Evolutionary conservation across 2,888 invertebrate genomes (phyloP).

Genomic region (Orgyia antiqua): DNA sequence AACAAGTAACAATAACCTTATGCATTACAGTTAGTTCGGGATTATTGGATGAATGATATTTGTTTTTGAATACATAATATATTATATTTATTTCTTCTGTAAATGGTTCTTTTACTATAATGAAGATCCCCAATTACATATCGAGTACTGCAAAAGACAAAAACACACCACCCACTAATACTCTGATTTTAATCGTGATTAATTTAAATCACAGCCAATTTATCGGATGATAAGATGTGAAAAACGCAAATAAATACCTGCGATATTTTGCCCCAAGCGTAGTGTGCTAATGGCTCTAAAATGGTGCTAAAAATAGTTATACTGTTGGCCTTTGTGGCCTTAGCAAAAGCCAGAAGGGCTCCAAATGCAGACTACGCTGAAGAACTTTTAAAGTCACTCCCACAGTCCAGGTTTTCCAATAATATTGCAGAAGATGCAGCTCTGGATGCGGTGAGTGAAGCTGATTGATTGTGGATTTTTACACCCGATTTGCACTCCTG

Average conservation of each 20-base stretch:
- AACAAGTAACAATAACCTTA: too few relatives aligned
- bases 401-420: constrained; percentile 27
- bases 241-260: constrained; percentile 17
- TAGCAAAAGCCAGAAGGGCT: constrained; percentile 30
- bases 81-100: too few relatives aligned
- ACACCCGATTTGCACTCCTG: too few relatives aligned
- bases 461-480: too few relatives aligned
- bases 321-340: constrained; percentile 23
- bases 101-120: too few relatives aligned
- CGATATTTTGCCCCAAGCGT: not conserved
- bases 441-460: constrained; percentile 46
- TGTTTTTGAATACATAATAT: too few relatives aligned
- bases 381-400: constrained; percentile 18
- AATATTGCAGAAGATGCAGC: constrained; percentile 39
- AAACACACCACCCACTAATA: too few relatives aligned
- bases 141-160: not conserved
- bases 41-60: too few relatives aligned
- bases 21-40: too few relatives aligned
- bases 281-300: constrained; percentile 15
- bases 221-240: constrained; percentile 11
- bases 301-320: constrained; percentile 30
- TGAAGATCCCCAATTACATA: not conserved
- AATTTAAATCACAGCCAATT: constrained; percentile 4
- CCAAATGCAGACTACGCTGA: constrained; percentile 40
- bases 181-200: too few relatives aligned